phyloP scores from a whole-genome alignment of 2,888 invertebrate genomes.

The Nemurella pictetii region DNA sequence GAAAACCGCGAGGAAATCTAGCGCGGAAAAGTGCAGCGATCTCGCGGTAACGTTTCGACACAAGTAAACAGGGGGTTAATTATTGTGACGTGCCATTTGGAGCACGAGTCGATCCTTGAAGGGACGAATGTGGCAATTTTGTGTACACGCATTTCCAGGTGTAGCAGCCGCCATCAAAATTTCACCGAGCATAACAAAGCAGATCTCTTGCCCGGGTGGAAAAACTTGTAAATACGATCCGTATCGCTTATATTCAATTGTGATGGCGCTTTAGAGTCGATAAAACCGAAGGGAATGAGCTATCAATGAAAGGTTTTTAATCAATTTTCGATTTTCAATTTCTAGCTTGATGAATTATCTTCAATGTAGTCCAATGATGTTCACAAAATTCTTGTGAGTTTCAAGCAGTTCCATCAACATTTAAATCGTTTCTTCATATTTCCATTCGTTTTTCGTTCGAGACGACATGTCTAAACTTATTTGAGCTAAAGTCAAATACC shows the following conservation, averaged over 20 bases:
- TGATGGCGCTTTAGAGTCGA: neutral
- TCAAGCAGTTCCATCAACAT: neutral
- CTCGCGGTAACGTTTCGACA: neutral
- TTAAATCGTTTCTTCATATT: neutral
- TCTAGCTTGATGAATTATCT: neutral
- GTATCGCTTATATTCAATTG: constrained; percentile 8
- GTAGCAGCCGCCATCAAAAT: neutral
- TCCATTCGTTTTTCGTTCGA: neutral
- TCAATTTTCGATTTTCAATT: neutral
- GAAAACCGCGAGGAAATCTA: neutral
- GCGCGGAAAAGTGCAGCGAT: neutral
- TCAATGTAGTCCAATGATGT: no score
- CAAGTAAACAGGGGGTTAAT: neutral
- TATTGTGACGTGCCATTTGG: neutral
- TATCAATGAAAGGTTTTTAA: neutral
- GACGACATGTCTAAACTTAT: neutral
- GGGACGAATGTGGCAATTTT: neutral
- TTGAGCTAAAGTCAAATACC: neutral
- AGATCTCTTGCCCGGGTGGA: neutral
- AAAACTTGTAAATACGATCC: neutral
- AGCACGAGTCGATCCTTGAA: neutral
- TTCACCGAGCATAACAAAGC: neutral
- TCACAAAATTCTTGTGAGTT: neutral
- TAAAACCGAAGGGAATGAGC: neutral
- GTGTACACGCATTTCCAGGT: neutral